These are phyloP conservation scores for Tromatobia lineatoria DNA, from an alignment of 2,888 invertebrate species.

Conservation along the genomic window DNA sequence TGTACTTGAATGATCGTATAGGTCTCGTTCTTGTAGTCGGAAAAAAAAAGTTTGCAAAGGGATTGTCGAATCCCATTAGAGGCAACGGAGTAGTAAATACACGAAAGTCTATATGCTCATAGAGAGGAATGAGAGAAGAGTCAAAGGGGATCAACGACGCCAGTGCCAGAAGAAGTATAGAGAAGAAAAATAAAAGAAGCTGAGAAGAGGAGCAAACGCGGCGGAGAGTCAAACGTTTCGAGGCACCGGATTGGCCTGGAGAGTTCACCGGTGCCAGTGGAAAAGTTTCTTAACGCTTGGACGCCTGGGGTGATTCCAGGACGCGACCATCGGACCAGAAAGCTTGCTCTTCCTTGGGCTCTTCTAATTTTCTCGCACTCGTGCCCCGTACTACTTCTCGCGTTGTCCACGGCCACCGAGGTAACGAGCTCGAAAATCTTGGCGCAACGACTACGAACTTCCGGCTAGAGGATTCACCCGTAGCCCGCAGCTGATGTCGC, in stretches of 20 bases:
- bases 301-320: conserved; percentile 47
- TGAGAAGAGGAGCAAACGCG: conserved; percentile 13
- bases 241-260: conserved; percentile 34
- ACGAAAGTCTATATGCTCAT: conserved; percentile 23
- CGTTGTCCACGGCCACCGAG: conserved; percentile 7
- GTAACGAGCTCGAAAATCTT: conserved; percentile 60
- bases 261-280: conserved; percentile 26
- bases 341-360: conserved; percentile 35
- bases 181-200: conserved; percentile 19
- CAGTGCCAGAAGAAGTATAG: conserved; percentile 2
- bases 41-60: conserved; percentile 46
- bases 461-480: conserved; percentile 4
- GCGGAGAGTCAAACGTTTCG: conserved; percentile 46
- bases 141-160: conserved; percentile 50
- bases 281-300: conserved; percentile 56
- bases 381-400: conserved; percentile 1
- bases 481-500: background rate
- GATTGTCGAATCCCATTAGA: conserved; percentile 51
- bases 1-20: conserved; percentile 37
- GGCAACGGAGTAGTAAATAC: conserved; percentile 44
- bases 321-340: conserved; percentile 46
- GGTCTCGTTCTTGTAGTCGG: conserved; percentile 13
- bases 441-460: conserved; percentile 42
- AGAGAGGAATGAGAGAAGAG: conserved; percentile 29
- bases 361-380: conserved; percentile 61